Conservation (phyloP, 2,888 invertebrate genomes). For the Drosophila greeni region DNA sequence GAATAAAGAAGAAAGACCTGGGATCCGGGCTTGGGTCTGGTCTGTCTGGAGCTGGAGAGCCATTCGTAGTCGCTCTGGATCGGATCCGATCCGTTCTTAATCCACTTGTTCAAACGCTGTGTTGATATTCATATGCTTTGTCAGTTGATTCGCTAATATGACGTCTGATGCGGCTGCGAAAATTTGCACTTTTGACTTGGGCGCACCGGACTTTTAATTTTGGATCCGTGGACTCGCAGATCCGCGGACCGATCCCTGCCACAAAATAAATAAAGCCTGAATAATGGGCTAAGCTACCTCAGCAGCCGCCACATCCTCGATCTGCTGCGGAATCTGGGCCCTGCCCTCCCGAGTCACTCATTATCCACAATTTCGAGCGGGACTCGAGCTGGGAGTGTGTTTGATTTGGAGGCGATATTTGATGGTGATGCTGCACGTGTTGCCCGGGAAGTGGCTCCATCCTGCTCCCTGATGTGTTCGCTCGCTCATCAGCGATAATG, state of each 20-base stretch:
- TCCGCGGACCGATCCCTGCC: background rate
- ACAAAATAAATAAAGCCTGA: constrained; percentile 71
- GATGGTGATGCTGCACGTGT: constrained; percentile 58
- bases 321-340: constrained; percentile 3
- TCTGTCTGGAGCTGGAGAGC: constrained; percentile 5
- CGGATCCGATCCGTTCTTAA: constrained; percentile 49
- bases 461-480: constrained; percentile 51
- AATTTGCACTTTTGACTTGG: constrained; percentile 69
- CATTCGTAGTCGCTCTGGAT: constrained; percentile 2
- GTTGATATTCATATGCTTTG: constrained; percentile 75
- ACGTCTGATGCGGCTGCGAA: constrained; percentile 73
- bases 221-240: constrained; percentile 4
- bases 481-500: constrained; percentile 73
- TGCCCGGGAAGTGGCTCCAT: constrained; percentile 37
- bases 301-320: constrained; percentile 25
- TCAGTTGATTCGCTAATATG: constrained; percentile 74
- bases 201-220: constrained; percentile 65
- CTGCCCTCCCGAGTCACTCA: constrained; percentile 67
- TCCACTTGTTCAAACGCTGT: constrained; percentile 73
- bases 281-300: constrained; percentile 72
- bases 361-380: constrained; percentile 66
- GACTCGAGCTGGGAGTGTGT: constrained; percentile 46
- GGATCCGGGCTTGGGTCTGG: constrained; percentile 6
- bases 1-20: constrained; percentile 30
- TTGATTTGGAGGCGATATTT: constrained; percentile 68